Evolutionary conservation across 2,797 vertebrate species (phyloP).

Genomic region (Bovichtus variegatus): DNA sequence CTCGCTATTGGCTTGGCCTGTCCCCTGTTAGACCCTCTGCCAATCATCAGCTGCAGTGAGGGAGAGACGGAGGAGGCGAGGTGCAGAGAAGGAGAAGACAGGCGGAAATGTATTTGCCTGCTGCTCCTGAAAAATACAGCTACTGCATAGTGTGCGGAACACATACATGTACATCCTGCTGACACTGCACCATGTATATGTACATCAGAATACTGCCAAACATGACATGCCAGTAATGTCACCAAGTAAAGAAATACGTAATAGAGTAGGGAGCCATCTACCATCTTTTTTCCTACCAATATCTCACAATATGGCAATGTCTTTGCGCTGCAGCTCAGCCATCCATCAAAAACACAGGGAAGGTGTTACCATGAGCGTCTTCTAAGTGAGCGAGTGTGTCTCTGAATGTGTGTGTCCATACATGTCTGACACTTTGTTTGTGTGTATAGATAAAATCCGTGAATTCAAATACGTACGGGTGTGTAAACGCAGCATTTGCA

Average conservation of each 20-base stretch:
- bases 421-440: neutral
- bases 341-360: slow-evolving; percentile 32
- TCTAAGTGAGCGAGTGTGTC: neutral
- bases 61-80: neutral
- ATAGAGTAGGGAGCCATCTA: neutral
- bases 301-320: neutral
- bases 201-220: neutral
- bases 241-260: neutral
- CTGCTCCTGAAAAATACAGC: slow-evolving; percentile 13
- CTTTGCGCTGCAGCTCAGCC: neutral
- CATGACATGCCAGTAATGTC: neutral
- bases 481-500: neutral
- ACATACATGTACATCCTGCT: slow-evolving; percentile 17
- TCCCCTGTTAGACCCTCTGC: slow-evolving; percentile 30
- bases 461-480: neutral
- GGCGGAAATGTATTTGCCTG: neutral
- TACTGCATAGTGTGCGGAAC: neutral
- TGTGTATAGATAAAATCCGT: neutral
- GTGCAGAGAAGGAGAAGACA: neutral
- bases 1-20: slow-evolving; percentile 12
- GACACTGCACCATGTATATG: slow-evolving; percentile 20
- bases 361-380: slow-evolving; percentile 7
- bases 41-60: slow-evolving; percentile 42
- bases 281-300: neutral
- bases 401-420: neutral